Evolutionary conservation across 2,888 invertebrate genomes (phyloP), one percentile per base, ranked within the genome.

Genomic region (Thalpophila matura): DNA sequence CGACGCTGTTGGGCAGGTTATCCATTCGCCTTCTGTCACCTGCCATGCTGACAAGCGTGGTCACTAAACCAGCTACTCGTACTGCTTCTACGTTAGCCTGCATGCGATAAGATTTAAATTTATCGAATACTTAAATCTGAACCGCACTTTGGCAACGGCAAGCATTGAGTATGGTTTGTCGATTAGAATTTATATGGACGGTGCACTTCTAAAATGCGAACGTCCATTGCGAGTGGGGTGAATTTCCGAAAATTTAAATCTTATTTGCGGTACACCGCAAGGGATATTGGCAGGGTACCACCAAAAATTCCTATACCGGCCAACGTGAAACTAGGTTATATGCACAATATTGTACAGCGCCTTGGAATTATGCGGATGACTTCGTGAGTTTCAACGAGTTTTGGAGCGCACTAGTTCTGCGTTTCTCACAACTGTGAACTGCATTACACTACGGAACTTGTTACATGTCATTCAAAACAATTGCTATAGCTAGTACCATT

Each of bases 81-180:
- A 98, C 97, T 85, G 97, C 97, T 91, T 97, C 97, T 90, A 97
- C 97, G 94, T 97, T 97, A 83, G 97, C 97, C 94, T 95, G 94
- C 93, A 95, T 93, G 94, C 94, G 86, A 91, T 93, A 94, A 94
- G 91, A 94, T 92, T 92, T 92, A 92, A 93, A 94, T 94, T 89
- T 89, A 92, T 91, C 90, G 89, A 88, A 82, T 82, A 84, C 80
- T 76, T 79, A 83, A 81, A 81, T 77, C 74, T 65, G 63, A 68
- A 76, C 69, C 71, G 74, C 74, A 80, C 74, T 79, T 83, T 78
- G 74, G 72, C 73, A 74, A 64, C 71, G 71, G 55, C 53, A 71
- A 73, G 69, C 72, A 65, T 74, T 64, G 65, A 71, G 72, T 65
- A 71, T 60, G 56, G 62, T 55, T 73, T 47, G 61, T 63, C 60